These are phyloP conservation scores for Tachuris rubrigastra DNA, from an alignment of 2,113 vertebrate species.

Conservation along the genomic window DNA sequence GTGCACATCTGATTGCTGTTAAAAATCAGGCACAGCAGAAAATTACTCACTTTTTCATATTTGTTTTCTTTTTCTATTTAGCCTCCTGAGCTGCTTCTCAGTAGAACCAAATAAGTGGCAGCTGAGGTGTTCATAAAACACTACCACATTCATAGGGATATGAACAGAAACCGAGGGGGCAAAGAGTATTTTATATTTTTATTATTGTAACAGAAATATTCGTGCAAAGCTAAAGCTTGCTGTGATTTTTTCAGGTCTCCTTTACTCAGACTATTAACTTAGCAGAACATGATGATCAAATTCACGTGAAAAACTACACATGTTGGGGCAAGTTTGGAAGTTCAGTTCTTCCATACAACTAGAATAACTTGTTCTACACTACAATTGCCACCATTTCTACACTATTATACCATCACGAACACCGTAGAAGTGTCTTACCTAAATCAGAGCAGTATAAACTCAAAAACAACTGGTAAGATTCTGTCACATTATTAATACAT, in stretches of 20 bases:
- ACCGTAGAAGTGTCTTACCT: background rate
- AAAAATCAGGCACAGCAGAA: background rate
- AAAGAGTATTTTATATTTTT: background rate
- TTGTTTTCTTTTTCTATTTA: background rate
- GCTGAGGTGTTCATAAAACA: background rate
- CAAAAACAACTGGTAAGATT: background rate
- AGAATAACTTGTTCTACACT: background rate
- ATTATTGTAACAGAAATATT: background rate
- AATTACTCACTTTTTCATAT: background rate
- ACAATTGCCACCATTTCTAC: background rate
- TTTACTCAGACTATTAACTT: background rate
- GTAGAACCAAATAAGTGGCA: background rate
- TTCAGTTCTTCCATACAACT: background rate
- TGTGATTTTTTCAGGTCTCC: background rate
- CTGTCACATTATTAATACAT: background rate
- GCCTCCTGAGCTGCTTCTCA: background rate
- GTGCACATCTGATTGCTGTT: background rate
- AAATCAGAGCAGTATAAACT: background rate
- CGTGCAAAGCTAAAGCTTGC: background rate
- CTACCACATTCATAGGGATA: background rate
- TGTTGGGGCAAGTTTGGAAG: background rate
- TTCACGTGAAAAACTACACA: background rate
- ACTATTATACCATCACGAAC: background rate
- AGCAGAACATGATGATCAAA: background rate
- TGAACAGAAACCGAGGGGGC: background rate